A percentile compares a stretch with the other conserved stretches of the same genome.
These are phyloP conservation scores for Pteromalus puparum DNA, from an alignment of 1,140 invertebrate genomes.

Conservation along the genomic window DNA sequence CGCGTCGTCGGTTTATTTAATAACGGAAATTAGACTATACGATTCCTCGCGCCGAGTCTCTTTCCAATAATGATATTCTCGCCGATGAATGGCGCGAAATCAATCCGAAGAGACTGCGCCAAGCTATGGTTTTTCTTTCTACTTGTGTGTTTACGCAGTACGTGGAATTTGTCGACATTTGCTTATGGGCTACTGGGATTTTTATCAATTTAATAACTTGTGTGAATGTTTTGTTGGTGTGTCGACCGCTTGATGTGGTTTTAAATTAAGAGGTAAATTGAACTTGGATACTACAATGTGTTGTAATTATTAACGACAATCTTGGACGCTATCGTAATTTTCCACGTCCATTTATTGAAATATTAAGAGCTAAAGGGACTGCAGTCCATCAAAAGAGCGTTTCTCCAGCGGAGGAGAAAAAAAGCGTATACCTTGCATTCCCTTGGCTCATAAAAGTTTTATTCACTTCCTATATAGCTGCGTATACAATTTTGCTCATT, in stretches of 20 bases:
- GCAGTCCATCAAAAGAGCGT: slow-evolving; percentile 2
- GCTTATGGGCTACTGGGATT: too few species aligned
- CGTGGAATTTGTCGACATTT: too few species aligned
- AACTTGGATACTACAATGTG: too few species aligned
- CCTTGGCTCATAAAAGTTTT: slow-evolving; percentile 29
- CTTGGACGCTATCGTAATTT: too few species aligned
- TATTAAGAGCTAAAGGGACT: not conserved
- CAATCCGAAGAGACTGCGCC: not conserved
- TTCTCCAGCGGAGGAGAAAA: not conserved
- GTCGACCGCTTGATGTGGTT: too few species aligned
- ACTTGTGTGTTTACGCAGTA: not conserved
- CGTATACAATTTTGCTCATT: slow-evolving; percentile 30
- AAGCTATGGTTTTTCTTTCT: not conserved
- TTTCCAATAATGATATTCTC: slow-evolving; percentile 37
- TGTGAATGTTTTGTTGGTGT: too few species aligned
- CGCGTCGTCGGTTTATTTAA: slow-evolving; percentile 27
- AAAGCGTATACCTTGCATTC: slow-evolving; percentile 26
- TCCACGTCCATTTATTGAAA: too few species aligned
- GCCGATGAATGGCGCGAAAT: slow-evolving; percentile 30
- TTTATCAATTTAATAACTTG: too few species aligned
- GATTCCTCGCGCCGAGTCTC: not conserved
- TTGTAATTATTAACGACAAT: too few species aligned
- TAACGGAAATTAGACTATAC: slow-evolving; percentile 34
- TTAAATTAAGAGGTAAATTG: too few species aligned
- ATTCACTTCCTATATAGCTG: not conserved